Conservation (phyloP, 2,797 vertebrate genomes). For the Chelon auratus region DNA sequence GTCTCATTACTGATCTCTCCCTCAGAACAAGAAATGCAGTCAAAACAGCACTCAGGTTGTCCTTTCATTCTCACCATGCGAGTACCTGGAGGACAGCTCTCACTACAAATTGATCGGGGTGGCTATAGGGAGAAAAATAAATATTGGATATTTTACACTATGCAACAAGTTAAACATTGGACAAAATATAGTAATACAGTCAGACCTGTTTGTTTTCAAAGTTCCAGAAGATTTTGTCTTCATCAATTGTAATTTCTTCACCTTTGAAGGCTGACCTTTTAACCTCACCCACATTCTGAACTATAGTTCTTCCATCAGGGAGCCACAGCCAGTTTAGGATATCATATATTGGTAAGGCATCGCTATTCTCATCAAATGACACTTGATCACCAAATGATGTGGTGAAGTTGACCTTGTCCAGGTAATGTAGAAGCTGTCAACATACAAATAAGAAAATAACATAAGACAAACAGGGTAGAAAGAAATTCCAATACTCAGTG, state of each 20-base stretch:
- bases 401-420: slow-evolving; percentile 65
- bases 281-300: slow-evolving; percentile 68
- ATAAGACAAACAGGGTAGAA: too few species aligned
- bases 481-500: too few species aligned
- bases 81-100: slow-evolving; percentile 75
- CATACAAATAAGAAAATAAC: neutral
- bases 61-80: slow-evolving; percentile 68
- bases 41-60: slow-evolving; percentile 79
- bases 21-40: slow-evolving; percentile 75
- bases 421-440: slow-evolving; percentile 16
- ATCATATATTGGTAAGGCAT: slow-evolving; percentile 79
- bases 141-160: too few species aligned
- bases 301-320: slow-evolving; percentile 50
- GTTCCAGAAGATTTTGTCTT: slow-evolving; percentile 76
- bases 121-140: slow-evolving; percentile 15
- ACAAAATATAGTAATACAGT: neutral
- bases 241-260: slow-evolving; percentile 65
- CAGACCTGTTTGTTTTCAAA: slow-evolving; percentile 49
- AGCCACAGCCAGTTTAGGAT: slow-evolving; percentile 78
- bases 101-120: slow-evolving; percentile 76
- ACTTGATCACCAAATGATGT: slow-evolving; percentile 77
- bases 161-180: too few species aligned
- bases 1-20: slow-evolving; percentile 79
- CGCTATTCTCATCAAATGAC: slow-evolving; percentile 79
- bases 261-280: slow-evolving; percentile 47